These are phyloP conservation scores for Peribatodes rhomboidaria DNA, from an alignment of 2,888 invertebrate species.

Conservation along the genomic window DNA sequence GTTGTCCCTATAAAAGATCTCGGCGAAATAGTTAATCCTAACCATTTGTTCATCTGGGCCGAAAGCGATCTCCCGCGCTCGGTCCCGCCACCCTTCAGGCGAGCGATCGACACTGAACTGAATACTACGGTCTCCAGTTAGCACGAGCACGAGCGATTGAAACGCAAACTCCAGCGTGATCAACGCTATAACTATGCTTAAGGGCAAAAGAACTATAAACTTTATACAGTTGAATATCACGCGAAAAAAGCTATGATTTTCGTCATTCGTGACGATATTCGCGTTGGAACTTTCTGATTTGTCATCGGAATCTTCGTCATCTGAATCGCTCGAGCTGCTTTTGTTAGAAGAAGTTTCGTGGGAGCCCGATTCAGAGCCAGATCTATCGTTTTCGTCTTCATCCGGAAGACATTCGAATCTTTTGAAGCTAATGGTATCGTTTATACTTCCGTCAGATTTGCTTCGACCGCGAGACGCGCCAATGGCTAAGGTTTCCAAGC, in stretches of 20 bases:
- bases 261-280: slow-evolving; percentile 35
- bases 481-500: slow-evolving; percentile 57
- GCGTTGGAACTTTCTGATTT: slow-evolving; percentile 17
- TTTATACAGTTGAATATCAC: slow-evolving; percentile 56
- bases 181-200: slow-evolving; percentile 60
- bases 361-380: slow-evolving; percentile 1
- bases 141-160: slow-evolving; percentile 54
- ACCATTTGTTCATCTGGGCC: slow-evolving; percentile 63
- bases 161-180: slow-evolving; percentile 63
- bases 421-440: slow-evolving; percentile 22
- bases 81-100: slow-evolving; percentile 62
- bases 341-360: not conserved
- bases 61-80: slow-evolving; percentile 57
- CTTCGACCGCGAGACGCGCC: slow-evolving; percentile 38
- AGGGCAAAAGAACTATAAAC: slow-evolving; percentile 57
- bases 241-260: slow-evolving; percentile 41
- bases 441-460: not conserved
- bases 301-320: slow-evolving; percentile 32
- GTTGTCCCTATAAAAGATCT: slow-evolving; percentile 62
- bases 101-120: slow-evolving; percentile 61
- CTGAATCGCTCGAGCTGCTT: slow-evolving; percentile 31
- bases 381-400: slow-evolving; percentile 29
- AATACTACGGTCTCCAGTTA: slow-evolving; percentile 64
- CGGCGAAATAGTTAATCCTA: slow-evolving; percentile 61
- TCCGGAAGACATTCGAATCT: slow-evolving; percentile 28